Evolutionary conservation across 1,140 invertebrate species (phyloP).

Genomic region (Trichonephila clavipes): DNA sequence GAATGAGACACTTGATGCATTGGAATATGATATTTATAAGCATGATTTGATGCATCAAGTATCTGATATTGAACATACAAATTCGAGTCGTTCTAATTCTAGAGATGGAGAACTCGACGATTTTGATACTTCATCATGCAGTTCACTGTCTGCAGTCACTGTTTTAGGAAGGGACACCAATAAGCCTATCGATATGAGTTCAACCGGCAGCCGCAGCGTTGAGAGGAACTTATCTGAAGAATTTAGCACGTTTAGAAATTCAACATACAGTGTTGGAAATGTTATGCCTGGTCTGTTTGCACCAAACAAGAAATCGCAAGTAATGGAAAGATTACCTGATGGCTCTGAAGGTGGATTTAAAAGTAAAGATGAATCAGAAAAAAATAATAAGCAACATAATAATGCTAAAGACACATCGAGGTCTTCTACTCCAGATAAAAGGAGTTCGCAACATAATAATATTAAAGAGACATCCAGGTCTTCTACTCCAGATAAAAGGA

Average conservation of each 20-base stretch:
- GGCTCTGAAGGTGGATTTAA: neutral
- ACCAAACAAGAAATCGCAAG: neutral
- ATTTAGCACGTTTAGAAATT: conserved; percentile 70
- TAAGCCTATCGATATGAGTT: conserved; percentile 31
- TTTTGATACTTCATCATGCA: conserved; percentile 67
- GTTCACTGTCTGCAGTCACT: conserved; percentile 64
- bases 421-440: neutral
- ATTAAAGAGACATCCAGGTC: no score
- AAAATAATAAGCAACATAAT: neutral
- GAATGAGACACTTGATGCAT: conserved; percentile 65
- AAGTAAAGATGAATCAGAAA: neutral
- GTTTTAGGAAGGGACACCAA: conserved; percentile 44
- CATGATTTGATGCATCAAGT: conserved; percentile 48
- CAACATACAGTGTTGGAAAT: conserved; percentile 42
- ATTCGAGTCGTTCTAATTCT: conserved; percentile 35
- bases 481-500: neutral
- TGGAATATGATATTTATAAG: conserved; percentile 72
- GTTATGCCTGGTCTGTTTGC: conserved; percentile 44
- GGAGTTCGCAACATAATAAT: no score
- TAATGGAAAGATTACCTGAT: neutral
- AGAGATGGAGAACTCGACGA: conserved; percentile 50
- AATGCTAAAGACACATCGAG: neutral
- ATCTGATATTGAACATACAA: neutral
- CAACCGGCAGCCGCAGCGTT: conserved; percentile 31
- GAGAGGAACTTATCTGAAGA: conserved; percentile 68